Evolutionary conservation across 2,888 invertebrate genomes (phyloP).

Genomic region (Ellobium chinense): DNA sequence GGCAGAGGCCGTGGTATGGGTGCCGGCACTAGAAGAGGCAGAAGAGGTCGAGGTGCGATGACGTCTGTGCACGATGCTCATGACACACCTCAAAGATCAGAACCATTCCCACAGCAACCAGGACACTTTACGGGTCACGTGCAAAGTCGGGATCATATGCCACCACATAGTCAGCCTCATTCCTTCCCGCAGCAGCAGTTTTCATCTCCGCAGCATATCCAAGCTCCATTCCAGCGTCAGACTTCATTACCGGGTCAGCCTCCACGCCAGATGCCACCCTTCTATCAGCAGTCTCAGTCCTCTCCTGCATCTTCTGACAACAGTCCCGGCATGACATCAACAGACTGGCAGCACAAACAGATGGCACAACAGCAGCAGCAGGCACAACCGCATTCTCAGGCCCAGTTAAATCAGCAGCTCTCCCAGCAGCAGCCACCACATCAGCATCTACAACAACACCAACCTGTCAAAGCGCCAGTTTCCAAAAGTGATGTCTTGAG

Average conservation of each 20-base stretch:
- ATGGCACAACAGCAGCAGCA: conserved; percentile 2
- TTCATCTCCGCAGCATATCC: conserved; percentile 13
- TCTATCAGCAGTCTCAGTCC: conserved; percentile 14
- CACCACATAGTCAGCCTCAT: conserved; percentile 12
- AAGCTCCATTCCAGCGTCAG: conserved; percentile 10
- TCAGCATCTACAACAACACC: conserved; percentile 15
- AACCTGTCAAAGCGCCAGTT: neutral
- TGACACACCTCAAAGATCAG: conserved; percentile 19
- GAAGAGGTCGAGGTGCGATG: conserved; percentile 30
- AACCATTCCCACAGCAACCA: conserved; percentile 1
- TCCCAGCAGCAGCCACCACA: conserved; percentile 9
- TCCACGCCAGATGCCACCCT: neutral
- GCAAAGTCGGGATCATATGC: neutral
- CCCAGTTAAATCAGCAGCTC: too few relatives aligned
- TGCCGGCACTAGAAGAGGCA: conserved; percentile 26
- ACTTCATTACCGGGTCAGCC: neutral
- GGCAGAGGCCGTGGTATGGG: conserved; percentile 34
- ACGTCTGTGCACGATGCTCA: conserved; percentile 16
- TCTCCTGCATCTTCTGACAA: conserved; percentile 2
- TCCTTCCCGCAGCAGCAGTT: conserved; percentile 3
- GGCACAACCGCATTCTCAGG: too few relatives aligned
- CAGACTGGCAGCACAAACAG: conserved; percentile 4
- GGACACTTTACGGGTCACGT: neutral
- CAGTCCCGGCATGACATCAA: neutral
- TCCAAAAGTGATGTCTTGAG: conserved; percentile 43